Conservation (phyloP, 2,797 vertebrate species). For the Onychomys arenicola region DNA sequence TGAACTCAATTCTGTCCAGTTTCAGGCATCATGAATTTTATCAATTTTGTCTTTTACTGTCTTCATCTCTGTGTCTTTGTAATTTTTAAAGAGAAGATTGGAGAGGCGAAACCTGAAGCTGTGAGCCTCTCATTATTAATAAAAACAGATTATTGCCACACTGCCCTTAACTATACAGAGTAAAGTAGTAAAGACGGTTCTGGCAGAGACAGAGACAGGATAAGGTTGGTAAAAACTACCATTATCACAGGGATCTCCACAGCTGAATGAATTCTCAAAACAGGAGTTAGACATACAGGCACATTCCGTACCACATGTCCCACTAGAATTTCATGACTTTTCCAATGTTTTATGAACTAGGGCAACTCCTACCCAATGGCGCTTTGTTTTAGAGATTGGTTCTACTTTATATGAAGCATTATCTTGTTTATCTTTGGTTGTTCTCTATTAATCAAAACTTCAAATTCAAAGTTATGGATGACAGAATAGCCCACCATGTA, state of each 20-base stretch:
- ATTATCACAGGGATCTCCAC: not conserved
- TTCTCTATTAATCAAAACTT: conserved; percentile 31
- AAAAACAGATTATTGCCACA: conserved; percentile 1
- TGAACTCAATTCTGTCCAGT: conserved; percentile 52
- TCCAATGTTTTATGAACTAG: conserved; percentile 7
- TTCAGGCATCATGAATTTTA: conserved; percentile 26
- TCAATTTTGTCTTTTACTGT: conserved; percentile 30
- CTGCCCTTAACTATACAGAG: not conserved
- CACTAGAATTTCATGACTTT: not conserved
- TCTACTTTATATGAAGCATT: not conserved
- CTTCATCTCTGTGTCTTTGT: not conserved
- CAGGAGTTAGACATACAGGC: not conserved
- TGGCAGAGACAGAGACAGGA: not conserved
- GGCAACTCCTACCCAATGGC: not conserved
- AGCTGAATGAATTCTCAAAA: conserved; percentile 21
- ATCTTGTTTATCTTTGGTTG: conserved; percentile 13
- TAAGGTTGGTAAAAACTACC: not conserved
- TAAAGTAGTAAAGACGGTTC: not conserved
- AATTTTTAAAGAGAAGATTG: conserved; percentile 28
- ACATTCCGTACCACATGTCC: not conserved
- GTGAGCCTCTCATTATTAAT: conserved; percentile 15
- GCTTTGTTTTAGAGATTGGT: not conserved
- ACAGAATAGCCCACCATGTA: not conserved
- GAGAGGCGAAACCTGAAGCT: not conserved
- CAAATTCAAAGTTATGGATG: conserved; percentile 7